Conservation (phyloP, 2,888 invertebrate genomes). For the Acleris cristana region DNA sequence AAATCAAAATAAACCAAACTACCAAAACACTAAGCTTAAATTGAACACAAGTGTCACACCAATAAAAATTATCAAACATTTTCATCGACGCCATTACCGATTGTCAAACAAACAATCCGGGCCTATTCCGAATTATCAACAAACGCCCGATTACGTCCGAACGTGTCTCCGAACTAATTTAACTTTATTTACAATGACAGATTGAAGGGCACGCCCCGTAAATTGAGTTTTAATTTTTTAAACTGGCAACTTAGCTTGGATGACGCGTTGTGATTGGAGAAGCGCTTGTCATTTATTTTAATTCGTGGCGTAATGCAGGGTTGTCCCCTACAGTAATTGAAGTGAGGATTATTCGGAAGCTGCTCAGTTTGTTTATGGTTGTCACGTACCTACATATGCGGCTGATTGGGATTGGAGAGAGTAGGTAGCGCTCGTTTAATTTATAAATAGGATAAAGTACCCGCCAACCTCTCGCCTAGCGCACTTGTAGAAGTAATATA, state of each 20-base stretch:
- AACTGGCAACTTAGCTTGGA: conserved; percentile 69
- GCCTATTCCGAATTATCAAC: conserved; percentile 52
- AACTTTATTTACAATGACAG: conserved; percentile 75
- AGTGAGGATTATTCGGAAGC: conserved; percentile 13
- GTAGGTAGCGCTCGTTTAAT: no score
- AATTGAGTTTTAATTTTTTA: conserved; percentile 80
- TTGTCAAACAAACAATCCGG: conserved; percentile 55
- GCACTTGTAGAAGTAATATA: no score
- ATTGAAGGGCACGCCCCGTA: conserved; percentile 66
- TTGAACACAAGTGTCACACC: conserved; percentile 17
- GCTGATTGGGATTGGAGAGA: no score
- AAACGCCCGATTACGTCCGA: conserved; percentile 53
- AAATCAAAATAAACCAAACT: conserved; percentile 7
- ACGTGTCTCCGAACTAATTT: conserved; percentile 69
- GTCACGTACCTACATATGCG: conserved; percentile 7
- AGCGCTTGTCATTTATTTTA: conserved; percentile 81
- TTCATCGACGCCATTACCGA: conserved; percentile 41
- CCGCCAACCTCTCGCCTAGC: no score
- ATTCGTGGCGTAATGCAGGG: conserved; percentile 51
- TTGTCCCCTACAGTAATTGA: conserved; percentile 24
- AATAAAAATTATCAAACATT: conserved; percentile 17
- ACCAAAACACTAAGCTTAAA: conserved; percentile 9
- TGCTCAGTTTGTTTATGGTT: conserved; percentile 8
- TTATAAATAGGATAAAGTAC: no score
- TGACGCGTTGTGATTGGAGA: conserved; percentile 61